Evolutionary conservation across 1,140 invertebrate genomes (phyloP).

Genomic region (Drosophila gunungcola): DNA sequence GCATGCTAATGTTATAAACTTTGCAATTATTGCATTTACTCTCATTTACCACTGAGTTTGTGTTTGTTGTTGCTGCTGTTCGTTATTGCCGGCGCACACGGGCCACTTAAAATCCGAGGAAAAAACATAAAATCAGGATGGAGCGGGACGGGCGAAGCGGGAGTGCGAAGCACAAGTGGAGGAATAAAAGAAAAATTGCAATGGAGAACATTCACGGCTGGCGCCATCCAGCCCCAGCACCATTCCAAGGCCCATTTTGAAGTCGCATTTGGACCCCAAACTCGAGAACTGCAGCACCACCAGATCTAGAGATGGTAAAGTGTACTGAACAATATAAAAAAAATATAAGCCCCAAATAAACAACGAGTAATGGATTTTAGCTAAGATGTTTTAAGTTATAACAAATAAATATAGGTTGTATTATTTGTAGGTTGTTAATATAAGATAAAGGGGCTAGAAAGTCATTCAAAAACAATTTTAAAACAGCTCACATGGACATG

Average conservation of each 20-base stretch:
- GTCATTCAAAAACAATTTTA: background rate
- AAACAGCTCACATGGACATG: too few relatives aligned
- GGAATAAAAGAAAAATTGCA: constrained; percentile 67
- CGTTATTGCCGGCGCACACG: constrained; percentile 73
- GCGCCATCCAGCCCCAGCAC: constrained; percentile 52
- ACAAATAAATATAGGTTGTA: too few relatives aligned
- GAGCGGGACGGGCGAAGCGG: background rate
- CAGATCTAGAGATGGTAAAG: constrained; percentile 8
- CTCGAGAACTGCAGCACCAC: constrained; percentile 3
- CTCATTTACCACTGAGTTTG: constrained; percentile 69
- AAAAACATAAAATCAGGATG: constrained; percentile 27
- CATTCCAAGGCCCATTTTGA: constrained; percentile 17
- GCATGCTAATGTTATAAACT: constrained; percentile 72
- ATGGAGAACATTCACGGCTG: constrained; percentile 73
- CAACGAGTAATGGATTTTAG: too few relatives aligned
- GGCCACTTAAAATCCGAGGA: constrained; percentile 64
- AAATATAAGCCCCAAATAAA: background rate
- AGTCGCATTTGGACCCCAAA: constrained; percentile 9
- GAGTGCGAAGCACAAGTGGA: constrained; percentile 23
- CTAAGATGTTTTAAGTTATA: too few relatives aligned
- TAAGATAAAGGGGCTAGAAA: background rate
- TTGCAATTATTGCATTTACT: constrained; percentile 83
- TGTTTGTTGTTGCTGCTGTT: constrained; percentile 37
- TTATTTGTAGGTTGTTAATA: background rate
- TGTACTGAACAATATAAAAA: background rate